A percentile compares a stretch with the other conserved stretches of the same genome.
Evolutionary conservation across 2,113 vertebrate species (phyloP).

Genomic region (Sclerurus mexicanus): DNA sequence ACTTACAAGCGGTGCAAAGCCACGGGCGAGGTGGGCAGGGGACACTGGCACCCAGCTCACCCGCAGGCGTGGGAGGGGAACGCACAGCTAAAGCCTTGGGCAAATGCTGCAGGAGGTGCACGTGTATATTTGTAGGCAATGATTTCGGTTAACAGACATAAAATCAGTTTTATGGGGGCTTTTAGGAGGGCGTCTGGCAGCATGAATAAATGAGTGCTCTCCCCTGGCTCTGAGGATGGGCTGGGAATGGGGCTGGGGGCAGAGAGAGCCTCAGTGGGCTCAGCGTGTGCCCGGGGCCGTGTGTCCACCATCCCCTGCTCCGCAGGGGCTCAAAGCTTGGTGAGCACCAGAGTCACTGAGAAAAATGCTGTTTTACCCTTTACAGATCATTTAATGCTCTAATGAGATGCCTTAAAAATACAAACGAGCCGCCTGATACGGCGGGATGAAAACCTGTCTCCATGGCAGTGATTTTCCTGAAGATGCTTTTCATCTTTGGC

Average conservation of each 20-base stretch:
- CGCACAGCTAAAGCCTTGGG: not conserved
- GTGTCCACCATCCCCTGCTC: not conserved
- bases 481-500: constrained; percentile 17
- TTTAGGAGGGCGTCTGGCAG: not conserved
- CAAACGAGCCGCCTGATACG: not conserved
- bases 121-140: not conserved
- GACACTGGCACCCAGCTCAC: not conserved
- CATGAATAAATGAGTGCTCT: not conserved
- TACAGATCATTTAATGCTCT: constrained; percentile 49
- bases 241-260: not conserved
- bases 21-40: rapidly evolving
- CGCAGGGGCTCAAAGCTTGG: rapidly evolving
- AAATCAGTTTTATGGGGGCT: not conserved
- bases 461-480: constrained; percentile 26
- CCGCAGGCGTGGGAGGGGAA: rapidly evolving
- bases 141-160: constrained; percentile 4
- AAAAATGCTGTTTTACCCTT: constrained; percentile 17
- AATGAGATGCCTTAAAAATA: constrained; percentile 23
- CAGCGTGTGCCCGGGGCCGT: rapidly evolving
- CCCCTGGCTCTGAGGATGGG: not conserved
- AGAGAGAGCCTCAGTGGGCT: not conserved
- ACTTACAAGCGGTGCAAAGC: rapidly evolving
- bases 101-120: not conserved
- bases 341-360: not conserved
- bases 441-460: constrained; percentile 7